Percentiles rank a stretch among this genome's conserved stretches.
phyloP scores from a whole-genome alignment of 92 coral and sea anemone genomes.

The Porites divaricata region DNA sequence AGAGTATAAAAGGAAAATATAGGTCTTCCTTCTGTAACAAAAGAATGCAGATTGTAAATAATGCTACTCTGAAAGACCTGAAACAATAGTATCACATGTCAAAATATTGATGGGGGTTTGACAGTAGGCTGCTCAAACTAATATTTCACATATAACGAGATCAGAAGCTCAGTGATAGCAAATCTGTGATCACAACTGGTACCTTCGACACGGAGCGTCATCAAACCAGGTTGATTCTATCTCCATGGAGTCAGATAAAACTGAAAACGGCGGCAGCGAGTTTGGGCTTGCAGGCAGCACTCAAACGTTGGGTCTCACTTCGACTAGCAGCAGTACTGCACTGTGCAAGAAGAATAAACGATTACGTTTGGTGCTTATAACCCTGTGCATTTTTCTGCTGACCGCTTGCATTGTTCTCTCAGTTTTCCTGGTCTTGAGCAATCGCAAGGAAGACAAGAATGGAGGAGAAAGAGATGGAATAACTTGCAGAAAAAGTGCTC shows the following conservation, averaged over 20 bases:
- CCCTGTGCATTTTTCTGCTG: background rate
- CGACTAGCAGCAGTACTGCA: background rate
- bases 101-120: constrained; percentile 19
- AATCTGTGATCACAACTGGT: background rate
- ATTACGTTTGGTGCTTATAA: background rate
- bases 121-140: constrained; percentile 10
- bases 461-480: background rate
- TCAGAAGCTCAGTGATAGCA: background rate
- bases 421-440: constrained; percentile 7
- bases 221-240: background rate
- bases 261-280: constrained; percentile 16
- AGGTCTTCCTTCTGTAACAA: background rate
- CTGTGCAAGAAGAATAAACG: background rate
- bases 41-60: constrained; percentile 24
- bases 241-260: constrained; percentile 20
- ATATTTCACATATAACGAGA: constrained; percentile 9
- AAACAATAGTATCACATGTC: constrained; percentile 32
- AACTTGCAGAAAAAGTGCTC: background rate
- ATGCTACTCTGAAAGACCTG: no score
- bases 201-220: background rate
- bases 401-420: constrained; percentile 28
- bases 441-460: background rate
- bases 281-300: constrained; percentile 34
- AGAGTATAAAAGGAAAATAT: background rate
- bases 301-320: constrained; percentile 14